phyloP scores from a whole-genome alignment of 2,888 invertebrate species.

The Nectonema munidae region DNA sequence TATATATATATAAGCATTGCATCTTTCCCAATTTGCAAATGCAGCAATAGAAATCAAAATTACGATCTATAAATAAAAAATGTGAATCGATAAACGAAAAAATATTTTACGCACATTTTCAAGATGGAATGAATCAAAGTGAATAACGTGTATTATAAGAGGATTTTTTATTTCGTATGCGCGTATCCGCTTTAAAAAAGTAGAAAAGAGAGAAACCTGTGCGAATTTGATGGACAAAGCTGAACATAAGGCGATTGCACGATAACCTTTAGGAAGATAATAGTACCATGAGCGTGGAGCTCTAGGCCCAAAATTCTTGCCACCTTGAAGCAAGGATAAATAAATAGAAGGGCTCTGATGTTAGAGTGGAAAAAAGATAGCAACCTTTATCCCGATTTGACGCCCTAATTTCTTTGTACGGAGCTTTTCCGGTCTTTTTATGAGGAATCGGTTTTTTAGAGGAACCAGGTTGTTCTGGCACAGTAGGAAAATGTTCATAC shows the following conservation, averaged over 20 bases:
- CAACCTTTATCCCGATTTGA: slow-evolving; percentile 29
- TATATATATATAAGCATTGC: too few relatives aligned
- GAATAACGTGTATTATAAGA: too few relatives aligned
- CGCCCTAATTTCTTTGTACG: slow-evolving; percentile 64
- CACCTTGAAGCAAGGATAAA: slow-evolving; percentile 28
- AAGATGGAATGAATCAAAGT: too few relatives aligned
- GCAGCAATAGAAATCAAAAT: too few relatives aligned
- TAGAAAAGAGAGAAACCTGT: slow-evolving; percentile 28
- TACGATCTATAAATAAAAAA: too few relatives aligned
- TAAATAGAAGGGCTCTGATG: background rate
- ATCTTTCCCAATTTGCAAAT: too few relatives aligned
- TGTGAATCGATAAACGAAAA: too few relatives aligned
- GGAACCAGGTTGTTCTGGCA: slow-evolving; percentile 44
- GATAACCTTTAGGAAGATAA: slow-evolving; percentile 46
- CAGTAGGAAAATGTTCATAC: background rate
- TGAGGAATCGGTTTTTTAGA: slow-evolving; percentile 85
- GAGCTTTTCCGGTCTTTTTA: slow-evolving; percentile 54
- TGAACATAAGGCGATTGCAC: slow-evolving; percentile 45
- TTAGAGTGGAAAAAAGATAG: background rate
- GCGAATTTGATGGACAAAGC: slow-evolving; percentile 60
- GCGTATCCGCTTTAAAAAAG: too few relatives aligned
- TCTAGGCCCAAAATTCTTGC: slow-evolving; percentile 53
- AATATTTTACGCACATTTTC: too few relatives aligned
- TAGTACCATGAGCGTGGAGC: slow-evolving; percentile 62
- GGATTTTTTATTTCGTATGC: background rate